Percentiles rank a stretch among this genome's conserved stretches.
phyloP scores from a whole-genome alignment of 2,113 vertebrate genomes.

The Chrysochloris asiatica region DNA sequence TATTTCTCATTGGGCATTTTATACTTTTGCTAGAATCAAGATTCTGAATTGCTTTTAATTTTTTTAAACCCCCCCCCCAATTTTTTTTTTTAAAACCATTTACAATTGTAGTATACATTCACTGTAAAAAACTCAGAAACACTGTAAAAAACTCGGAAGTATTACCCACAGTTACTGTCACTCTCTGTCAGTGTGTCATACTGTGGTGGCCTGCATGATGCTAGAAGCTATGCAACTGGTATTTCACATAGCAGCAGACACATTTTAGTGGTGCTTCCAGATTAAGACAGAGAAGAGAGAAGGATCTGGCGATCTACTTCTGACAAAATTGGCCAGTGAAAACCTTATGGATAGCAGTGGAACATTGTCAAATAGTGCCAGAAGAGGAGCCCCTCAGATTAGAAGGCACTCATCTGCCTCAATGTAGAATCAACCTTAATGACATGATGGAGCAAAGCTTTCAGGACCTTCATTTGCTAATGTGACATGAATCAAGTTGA shows the following conservation, averaged over 20 bases:
- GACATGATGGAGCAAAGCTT: background rate
- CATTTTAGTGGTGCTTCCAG: background rate
- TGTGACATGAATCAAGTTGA: background rate
- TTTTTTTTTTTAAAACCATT: background rate
- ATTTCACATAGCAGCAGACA: too few species aligned
- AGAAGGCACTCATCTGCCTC: background rate
- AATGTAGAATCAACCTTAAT: background rate
- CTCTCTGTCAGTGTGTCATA: background rate
- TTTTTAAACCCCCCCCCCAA: too few species aligned
- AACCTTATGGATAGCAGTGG: background rate
- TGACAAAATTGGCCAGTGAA: background rate
- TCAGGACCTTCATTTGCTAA: background rate
- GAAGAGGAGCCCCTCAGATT: background rate
- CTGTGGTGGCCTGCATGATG: background rate
- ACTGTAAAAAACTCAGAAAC: slow-evolving; percentile 31
- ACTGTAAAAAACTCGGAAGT: background rate
- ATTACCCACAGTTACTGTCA: background rate
- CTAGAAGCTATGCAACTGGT: background rate
- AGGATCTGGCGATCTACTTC: background rate
- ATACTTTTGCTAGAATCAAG: background rate
- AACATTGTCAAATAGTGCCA: background rate
- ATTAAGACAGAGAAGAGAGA: background rate
- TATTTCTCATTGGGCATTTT: background rate
- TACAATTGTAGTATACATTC: background rate
- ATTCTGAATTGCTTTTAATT: slow-evolving; percentile 14